Evolutionary conservation across 2,113 vertebrate genomes (phyloP).

Genomic region (Apteryx owenii): DNA sequence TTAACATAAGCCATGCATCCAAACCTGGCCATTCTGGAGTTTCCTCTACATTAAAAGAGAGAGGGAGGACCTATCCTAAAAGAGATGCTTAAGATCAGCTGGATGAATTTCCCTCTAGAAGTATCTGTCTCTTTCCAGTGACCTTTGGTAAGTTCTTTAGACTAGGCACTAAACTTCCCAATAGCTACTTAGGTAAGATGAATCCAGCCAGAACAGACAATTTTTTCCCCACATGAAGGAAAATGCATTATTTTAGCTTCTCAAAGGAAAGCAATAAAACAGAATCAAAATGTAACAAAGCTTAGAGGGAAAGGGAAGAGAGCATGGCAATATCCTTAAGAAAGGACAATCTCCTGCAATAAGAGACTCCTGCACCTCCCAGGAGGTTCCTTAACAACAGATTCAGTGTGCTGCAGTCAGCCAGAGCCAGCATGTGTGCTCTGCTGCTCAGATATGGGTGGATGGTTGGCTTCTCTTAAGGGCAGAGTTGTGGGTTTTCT

Average conservation of each 20-base stretch:
- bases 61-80: background rate
- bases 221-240: background rate
- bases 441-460: background rate
- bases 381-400: background rate
- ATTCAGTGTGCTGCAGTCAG: background rate
- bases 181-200: background rate
- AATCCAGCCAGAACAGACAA: background rate
- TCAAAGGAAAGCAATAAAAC: background rate
- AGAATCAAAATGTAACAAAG: background rate
- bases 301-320: background rate
- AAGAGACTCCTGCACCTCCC: background rate
- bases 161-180: background rate
- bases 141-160: background rate
- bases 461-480: background rate
- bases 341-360: background rate
- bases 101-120: background rate
- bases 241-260: background rate
- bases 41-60: background rate
- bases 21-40: background rate
- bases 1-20: background rate
- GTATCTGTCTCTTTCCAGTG: background rate
- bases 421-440: background rate
- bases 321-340: background rate
- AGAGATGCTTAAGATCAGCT: background rate
- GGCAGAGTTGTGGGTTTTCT: background rate